phyloP scores from a whole-genome alignment of 1,140 invertebrate species.

The Drosophila bifasciata region DNA sequence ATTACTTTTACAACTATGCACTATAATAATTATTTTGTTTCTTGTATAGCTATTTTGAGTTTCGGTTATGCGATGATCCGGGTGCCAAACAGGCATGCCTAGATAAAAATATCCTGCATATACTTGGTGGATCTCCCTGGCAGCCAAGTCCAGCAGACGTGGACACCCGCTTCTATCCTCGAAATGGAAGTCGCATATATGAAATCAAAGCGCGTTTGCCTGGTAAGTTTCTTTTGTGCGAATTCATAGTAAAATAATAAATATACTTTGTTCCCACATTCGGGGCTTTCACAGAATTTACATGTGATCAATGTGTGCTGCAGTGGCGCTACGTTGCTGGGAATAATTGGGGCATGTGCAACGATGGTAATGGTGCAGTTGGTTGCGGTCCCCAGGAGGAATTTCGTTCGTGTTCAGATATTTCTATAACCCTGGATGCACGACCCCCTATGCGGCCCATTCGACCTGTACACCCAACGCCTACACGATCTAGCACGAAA shows the following conservation, averaged over 20 bases:
- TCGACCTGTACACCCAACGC: constrained; percentile 51
- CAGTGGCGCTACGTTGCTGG: constrained; percentile 82
- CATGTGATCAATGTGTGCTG: constrained; percentile 86
- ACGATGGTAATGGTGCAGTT: constrained; percentile 76
- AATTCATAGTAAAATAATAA: background rate
- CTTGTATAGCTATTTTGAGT: constrained; percentile 90
- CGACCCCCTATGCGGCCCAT: constrained; percentile 51
- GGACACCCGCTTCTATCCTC: constrained; percentile 88
- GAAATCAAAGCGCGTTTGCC: constrained; percentile 90
- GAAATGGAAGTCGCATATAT: constrained; percentile 91
- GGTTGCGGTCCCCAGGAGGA: constrained; percentile 90
- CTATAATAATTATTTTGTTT: background rate
- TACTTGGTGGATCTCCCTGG: constrained; percentile 84
- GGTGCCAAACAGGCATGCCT: constrained; percentile 90
- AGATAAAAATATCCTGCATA: constrained; percentile 88
- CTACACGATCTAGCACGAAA: constrained; percentile 10
- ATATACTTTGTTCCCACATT: background rate
- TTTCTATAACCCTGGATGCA: constrained; percentile 87
- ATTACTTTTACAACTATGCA: too few relatives aligned
- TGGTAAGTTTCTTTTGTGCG: constrained; percentile 54
- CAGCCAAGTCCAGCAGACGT: constrained; percentile 77
- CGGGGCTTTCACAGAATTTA: background rate
- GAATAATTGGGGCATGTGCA: constrained; percentile 85
- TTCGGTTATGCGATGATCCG: constrained; percentile 90
- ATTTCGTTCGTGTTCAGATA: constrained; percentile 93